These are phyloP conservation scores for Stenolophus ochropezus DNA, from an alignment of 2,888 invertebrate genomes.

Conservation along the genomic window DNA sequence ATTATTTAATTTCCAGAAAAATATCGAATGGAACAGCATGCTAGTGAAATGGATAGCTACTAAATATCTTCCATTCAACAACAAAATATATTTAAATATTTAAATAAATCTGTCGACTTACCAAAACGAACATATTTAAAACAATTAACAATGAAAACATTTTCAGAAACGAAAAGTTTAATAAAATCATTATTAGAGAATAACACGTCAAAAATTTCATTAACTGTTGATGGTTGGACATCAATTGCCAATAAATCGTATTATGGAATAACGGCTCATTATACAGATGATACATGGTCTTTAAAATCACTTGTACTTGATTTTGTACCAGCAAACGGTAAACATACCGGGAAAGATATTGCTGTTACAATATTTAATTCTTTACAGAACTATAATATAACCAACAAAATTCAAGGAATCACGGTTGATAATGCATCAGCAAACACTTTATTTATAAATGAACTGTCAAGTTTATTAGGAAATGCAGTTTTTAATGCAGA, in stretches of 20 bases:
- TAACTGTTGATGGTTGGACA: conserved; percentile 61
- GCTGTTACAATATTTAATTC: conserved; percentile 59
- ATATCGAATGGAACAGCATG: too few species aligned
- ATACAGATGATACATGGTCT: conserved; percentile 59
- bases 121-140: too few species aligned
- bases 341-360: conserved; percentile 65
- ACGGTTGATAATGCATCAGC: conserved; percentile 65
- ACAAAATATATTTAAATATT: too few species aligned
- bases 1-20: too few species aligned
- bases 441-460: conserved; percentile 64
- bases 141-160: too few species aligned
- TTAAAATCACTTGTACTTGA: conserved; percentile 62
- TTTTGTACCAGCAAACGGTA: conserved; percentile 62
- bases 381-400: conserved; percentile 62
- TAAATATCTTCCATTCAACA: too few species aligned
- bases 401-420: conserved; percentile 64
- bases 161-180: too few species aligned
- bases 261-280: conserved; percentile 61
- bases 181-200: too few species aligned
- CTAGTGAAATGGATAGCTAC: too few species aligned
- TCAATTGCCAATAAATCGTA: conserved; percentile 26
- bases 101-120: too few species aligned
- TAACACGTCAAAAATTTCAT: not conserved
- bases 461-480: conserved; percentile 58
- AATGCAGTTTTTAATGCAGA: conserved; percentile 55